Conservation (phyloP, 2,113 vertebrate genomes). For the Ornithorhynchus anatinus region DNA sequence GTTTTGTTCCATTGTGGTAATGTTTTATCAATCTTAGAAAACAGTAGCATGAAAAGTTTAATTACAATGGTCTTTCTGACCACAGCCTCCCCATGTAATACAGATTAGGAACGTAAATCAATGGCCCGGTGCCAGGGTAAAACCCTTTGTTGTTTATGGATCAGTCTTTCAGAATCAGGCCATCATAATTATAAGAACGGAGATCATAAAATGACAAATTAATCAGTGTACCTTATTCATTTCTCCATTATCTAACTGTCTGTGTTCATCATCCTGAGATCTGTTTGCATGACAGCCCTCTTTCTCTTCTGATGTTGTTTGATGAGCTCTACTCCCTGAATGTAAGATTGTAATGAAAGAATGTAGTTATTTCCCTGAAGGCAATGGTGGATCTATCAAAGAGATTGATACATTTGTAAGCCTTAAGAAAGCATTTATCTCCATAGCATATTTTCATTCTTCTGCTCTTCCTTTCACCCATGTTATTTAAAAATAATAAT, state of each 20-base stretch:
- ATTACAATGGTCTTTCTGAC: background rate
- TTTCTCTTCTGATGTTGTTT: background rate
- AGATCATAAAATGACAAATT: background rate
- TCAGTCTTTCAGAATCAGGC: background rate
- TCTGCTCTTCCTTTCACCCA: too few relatives aligned
- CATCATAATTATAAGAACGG: background rate
- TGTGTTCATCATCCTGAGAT: background rate
- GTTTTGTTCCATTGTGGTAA: background rate
- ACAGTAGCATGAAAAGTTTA: background rate
- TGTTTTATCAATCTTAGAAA: background rate
- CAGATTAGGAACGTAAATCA: background rate
- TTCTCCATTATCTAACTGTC: background rate
- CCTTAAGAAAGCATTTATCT: background rate
- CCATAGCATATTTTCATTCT: background rate
- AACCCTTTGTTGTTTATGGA: background rate
- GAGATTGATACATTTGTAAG: too few relatives aligned
- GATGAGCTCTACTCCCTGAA: background rate
- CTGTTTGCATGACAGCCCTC: accelerated
- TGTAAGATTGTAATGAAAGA: conserved; percentile 1
- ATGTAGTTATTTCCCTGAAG: accelerated
- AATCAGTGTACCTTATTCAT: conserved; percentile 13
- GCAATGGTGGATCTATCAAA: background rate
- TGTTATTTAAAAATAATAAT: too few relatives aligned
- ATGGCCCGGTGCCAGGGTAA: background rate
- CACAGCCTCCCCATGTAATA: background rate